phyloP scores from a whole-genome alignment of 2,797 vertebrate species.

The Manis javanica region DNA sequence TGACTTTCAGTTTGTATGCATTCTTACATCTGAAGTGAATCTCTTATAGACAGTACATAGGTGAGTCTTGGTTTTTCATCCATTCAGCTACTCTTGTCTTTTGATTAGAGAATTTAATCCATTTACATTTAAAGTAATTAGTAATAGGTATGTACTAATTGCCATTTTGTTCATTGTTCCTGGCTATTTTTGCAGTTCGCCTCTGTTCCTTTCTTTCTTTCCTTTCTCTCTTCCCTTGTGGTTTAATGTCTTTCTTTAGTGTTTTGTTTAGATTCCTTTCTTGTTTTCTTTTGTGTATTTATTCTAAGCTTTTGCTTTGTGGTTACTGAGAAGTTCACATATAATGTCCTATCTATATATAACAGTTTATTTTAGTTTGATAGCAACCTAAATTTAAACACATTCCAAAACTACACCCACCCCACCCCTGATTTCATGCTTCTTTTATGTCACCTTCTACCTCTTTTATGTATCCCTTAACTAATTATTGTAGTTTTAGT shows the following conservation, averaged over 20 bases:
- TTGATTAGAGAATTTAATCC: not conserved
- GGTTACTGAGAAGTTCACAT: not conserved
- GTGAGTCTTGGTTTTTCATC: not conserved
- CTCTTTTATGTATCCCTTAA: too few relatives aligned
- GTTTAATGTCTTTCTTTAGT: not conserved
- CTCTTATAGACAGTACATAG: too few relatives aligned
- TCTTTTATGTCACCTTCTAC: too few relatives aligned
- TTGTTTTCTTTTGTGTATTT: not conserved
- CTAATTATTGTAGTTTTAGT: not conserved
- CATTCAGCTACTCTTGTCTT: not conserved
- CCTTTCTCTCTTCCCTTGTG: not conserved
- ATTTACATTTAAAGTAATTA: not conserved
- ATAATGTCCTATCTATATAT: not conserved
- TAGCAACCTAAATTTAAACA: not conserved
- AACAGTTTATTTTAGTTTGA: not conserved
- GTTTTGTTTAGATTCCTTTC: not conserved
- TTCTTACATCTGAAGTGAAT: too few relatives aligned
- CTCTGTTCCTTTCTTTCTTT: not conserved
- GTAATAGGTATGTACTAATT: not conserved
- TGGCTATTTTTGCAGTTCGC: not conserved
- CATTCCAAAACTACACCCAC: too few relatives aligned
- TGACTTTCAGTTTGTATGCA: too few relatives aligned
- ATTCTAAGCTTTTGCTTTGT: not conserved
- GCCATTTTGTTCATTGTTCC: not conserved
- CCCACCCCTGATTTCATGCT: too few relatives aligned